Conservation (phyloP, 1,140 invertebrate genomes). For the Drosophila sp. region DNA sequence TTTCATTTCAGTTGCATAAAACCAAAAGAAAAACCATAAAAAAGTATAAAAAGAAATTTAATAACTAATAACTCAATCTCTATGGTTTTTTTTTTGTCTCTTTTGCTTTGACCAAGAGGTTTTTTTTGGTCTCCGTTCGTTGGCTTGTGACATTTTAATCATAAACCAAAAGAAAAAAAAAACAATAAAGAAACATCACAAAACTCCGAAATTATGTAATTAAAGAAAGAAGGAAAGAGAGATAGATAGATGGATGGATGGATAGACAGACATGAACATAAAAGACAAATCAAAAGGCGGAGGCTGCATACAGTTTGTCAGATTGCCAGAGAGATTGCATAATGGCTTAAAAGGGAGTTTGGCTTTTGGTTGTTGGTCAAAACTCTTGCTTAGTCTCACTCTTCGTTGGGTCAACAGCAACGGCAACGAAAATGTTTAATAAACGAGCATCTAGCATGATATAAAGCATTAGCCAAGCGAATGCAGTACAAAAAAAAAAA, state of each 20-base stretch:
- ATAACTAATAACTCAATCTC: slow-evolving; percentile 6
- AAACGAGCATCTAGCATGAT: slow-evolving; percentile 13
- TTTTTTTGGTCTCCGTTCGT: slow-evolving; percentile 2
- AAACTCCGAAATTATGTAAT: slow-evolving; percentile 11
- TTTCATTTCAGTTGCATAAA: slow-evolving; percentile 9
- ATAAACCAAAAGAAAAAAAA: background rate
- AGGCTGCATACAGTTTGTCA: slow-evolving; percentile 9
- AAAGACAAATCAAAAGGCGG: slow-evolving; percentile 7
- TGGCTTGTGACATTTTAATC: slow-evolving; percentile 13
- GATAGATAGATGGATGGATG: background rate
- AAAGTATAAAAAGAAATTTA: slow-evolving; percentile 1
- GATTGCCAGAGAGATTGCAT: slow-evolving; percentile 1
- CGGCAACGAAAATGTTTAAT: slow-evolving; percentile 7
- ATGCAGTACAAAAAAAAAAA: background rate
- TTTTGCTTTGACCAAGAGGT: background rate
- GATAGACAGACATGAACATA: background rate
- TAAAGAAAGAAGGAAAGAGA: slow-evolving; percentile 10
- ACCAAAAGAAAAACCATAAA: background rate
- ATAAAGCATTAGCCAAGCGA: slow-evolving; percentile 13
- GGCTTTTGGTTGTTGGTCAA: slow-evolving; percentile 5
- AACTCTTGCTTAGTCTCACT: background rate
- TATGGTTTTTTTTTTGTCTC: background rate
- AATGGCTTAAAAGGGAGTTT: slow-evolving; percentile 12
- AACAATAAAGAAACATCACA: slow-evolving; percentile 10
- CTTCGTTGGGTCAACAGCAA: slow-evolving; percentile 1